phyloP scores from a whole-genome alignment of 2,888 invertebrate genomes.

The Pseudococcus longispinus region DNA sequence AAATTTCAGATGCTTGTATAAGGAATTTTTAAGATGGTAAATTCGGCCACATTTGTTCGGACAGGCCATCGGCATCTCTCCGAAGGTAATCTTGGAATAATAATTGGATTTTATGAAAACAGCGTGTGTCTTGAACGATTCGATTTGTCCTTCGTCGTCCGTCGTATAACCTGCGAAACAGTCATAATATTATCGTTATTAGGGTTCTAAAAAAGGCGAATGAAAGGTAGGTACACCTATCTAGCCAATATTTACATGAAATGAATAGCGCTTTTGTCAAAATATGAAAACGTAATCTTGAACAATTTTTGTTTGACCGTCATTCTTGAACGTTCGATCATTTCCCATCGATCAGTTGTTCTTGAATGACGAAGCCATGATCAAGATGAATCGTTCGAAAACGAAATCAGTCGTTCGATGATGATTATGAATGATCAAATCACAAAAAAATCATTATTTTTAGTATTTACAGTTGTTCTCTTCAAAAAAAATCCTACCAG shows the following conservation, averaged over 20 bases:
- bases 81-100: not conserved
- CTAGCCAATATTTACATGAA: not conserved
- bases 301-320: too few relatives aligned
- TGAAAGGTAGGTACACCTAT: not conserved
- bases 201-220: not conserved
- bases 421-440: too few relatives aligned
- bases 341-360: too few relatives aligned
- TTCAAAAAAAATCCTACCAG: too few relatives aligned
- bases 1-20: constrained; percentile 63
- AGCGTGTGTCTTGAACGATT: not conserved
- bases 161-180: not conserved
- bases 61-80: constrained; percentile 31
- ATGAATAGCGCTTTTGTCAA: too few relatives aligned
- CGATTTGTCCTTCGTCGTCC: not conserved
- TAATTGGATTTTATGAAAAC: not conserved
- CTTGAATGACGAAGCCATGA: too few relatives aligned
- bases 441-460: too few relatives aligned
- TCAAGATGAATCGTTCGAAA: too few relatives aligned
- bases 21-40: constrained; percentile 62
- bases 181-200: not conserved
- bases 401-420: too few relatives aligned
- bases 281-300: too few relatives aligned
- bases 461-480: too few relatives aligned
- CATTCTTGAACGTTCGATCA: too few relatives aligned
- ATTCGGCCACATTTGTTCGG: constrained; percentile 57